Evolutionary conservation across 2,888 invertebrate species (phyloP), one percentile per base, ranked within the genome.

Genomic region (Octonoba sinensis): DNA sequence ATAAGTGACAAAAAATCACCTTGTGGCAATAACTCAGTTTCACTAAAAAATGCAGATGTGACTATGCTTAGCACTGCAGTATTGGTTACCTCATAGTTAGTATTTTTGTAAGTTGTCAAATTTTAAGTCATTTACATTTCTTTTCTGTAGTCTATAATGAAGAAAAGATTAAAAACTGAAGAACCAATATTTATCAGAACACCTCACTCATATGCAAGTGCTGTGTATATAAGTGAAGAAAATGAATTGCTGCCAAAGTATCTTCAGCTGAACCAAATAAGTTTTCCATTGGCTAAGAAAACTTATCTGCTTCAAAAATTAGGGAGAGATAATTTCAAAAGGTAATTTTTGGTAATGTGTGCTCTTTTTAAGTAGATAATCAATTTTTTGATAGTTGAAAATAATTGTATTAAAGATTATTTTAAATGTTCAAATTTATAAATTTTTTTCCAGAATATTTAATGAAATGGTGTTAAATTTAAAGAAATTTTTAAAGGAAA

Each of bases 121-220:
- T 36, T 6, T 47, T 27, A 20, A n/a, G n/a, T n/a, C n/a, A n/a
- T n/a, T n/a, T n/a, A n/a, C n/a, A n/a, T 59, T 65, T 59, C 44
- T 69, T n/a, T 51, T 71, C 24, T 4, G 11, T 18, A 78, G 78
- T 47, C 65, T 57, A 71, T 56, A 12, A 27, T 78, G 49, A 56
- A 27, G 18, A 46, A 18, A 6, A 56, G 59, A 20, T 22, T 46
- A 54, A 65, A 57, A 65, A 59, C 49, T 27, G 78, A 78, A 70
- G 78, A 78, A 8, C 71, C 78, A 3, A 27, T 64, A 51, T 24
- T 24, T 13, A 36, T 78, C 16, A 51, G 59, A 66, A 59, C 71
- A 18, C 65, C 78, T 3, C 78, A 78, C 20, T 49, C 44, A n/a
- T 71, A 51, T 56, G 65, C 51, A 20, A 24, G 57, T n/a, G 47